Conservation (phyloP, 2,113 vertebrate genomes). For the Hylia prasina region DNA sequence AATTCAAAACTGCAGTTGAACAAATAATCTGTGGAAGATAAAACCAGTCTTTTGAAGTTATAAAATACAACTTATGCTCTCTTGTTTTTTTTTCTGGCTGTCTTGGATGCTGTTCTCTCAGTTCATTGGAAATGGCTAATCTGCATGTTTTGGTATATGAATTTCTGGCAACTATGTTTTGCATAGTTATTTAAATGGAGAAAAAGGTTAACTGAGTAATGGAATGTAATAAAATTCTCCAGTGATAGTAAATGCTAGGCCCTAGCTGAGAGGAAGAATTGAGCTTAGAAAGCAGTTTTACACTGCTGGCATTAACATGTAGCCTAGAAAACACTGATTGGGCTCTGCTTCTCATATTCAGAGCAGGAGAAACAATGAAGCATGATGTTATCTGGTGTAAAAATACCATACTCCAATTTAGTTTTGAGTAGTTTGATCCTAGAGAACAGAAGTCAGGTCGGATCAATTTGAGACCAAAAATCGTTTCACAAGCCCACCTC, state of each 20-base stretch:
- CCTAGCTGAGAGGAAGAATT: background rate
- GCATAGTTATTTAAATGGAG: background rate
- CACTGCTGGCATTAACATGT: background rate
- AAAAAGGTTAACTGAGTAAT: background rate
- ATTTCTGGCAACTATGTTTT: background rate
- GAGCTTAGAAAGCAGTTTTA: background rate
- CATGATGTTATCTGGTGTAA: background rate
- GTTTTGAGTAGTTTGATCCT: background rate
- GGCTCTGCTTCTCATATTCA: background rate
- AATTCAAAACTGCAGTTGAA: background rate
- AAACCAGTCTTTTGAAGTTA: constrained; percentile 30
- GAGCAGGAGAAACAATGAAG: background rate
- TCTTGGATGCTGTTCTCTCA: background rate
- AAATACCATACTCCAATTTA: background rate
- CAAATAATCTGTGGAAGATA: constrained; percentile 37
- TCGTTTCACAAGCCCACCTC: background rate
- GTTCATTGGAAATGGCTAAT: constrained; percentile 9
- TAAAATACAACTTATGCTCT: background rate
- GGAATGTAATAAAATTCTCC: background rate
- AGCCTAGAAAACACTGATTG: background rate
- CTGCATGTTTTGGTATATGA: background rate
- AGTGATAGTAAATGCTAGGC: background rate
- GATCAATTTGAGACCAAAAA: constrained; percentile 3
- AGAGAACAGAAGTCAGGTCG: background rate
- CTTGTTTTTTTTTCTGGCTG: constrained; percentile 14